Evolutionary conservation across 1,140 invertebrate species (phyloP).

Genomic region (Lerema accius): DNA sequence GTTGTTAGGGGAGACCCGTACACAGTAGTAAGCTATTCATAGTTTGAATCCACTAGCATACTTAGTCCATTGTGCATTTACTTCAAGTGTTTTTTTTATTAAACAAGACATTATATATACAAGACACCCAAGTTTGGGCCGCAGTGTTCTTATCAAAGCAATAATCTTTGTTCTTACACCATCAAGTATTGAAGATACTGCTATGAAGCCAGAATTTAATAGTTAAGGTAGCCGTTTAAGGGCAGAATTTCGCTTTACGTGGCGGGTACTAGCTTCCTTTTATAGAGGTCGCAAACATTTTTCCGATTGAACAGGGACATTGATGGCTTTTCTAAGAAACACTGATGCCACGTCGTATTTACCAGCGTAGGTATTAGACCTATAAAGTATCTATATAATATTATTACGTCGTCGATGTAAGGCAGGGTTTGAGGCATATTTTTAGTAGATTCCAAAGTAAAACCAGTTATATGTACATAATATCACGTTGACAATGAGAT

Average conservation of each 20-base stretch:
- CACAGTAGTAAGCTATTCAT: no score
- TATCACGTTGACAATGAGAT: no score
- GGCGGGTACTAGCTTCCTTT: conserved; percentile 33
- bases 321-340: conserved; percentile 33
- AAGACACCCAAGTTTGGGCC: background rate
- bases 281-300: conserved; percentile 38
- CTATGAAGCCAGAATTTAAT: conserved; percentile 3
- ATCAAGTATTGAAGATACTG: background rate
- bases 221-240: conserved; percentile 25
- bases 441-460: no score
- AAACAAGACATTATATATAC: no score
- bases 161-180: background rate
- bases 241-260: conserved; percentile 31
- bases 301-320: conserved; percentile 40
- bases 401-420: no score
- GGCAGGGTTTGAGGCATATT: no score
- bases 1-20: no score
- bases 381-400: background rate
- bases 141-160: background rate
- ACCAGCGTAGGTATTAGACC: conserved; percentile 1
- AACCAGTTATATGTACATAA: no score
- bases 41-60: no score
- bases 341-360: conserved; percentile 9
- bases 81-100: no score
- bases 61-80: no score